Evolutionary conservation across 30 jellyfish, hydroid and myxozoan species (phyloP), one percentile per base, ranked within the genome.

Genomic region (Sanderia malayensis): DNA sequence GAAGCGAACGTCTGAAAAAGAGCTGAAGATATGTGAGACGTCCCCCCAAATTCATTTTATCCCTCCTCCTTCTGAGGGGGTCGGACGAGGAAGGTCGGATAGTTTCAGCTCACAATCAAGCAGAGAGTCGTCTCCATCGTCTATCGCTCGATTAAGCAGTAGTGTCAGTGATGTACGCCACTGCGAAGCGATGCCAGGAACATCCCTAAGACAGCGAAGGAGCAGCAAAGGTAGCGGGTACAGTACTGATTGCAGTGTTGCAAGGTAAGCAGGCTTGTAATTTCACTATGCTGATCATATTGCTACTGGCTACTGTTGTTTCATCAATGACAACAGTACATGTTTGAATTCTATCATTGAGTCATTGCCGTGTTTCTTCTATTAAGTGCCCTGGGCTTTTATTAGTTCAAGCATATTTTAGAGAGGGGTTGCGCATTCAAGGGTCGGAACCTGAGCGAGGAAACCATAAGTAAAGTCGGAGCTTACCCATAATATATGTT

Each of bases 81-180:
- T 81, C 23, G 93, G 95, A 6, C 46, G 93, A 52, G 95, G 95
- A 4, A 86, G 95, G 20, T 81, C 93, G 0, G 95, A 88, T 41
- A 88, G 95, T 46, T 75, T 76, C 70, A 77, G 87, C 74, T 73
- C 92, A 28, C 83, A 85, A 34, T 61, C 92, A 4, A 70, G 83
- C 31, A 85, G 91, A 25, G 96, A 85, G 72, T 76, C 92, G 23
- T 75, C 92, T 2, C 92, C 87, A 24, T 60, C 92, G 4, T 69
- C 92, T 0, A 60, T 68, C 76, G 84, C 84, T 2, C 60, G 69
- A 44, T 25, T 78, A 46, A 78, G 89, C 71, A 78, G 70, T 76
- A 78, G 89, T 34, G 76, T 78, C 32, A 78, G 82, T 78, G 89
- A 78, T 59, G 70, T 78, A 23, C 68, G 88, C 23, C 59, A 20